phyloP scores from a whole-genome alignment of 2,888 invertebrate species.

The Hoplodrina blanda region DNA sequence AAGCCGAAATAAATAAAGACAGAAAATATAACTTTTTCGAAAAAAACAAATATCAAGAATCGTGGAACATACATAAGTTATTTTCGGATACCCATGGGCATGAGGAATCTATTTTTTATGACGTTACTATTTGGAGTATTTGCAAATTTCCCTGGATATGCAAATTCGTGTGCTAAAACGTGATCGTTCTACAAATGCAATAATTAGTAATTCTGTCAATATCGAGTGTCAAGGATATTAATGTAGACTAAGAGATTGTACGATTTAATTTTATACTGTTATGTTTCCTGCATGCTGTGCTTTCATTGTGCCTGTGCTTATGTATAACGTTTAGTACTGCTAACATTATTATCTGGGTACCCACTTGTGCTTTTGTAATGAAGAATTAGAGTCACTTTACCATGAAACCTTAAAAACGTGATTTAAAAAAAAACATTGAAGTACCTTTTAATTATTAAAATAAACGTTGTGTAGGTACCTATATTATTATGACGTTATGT shows the following conservation, averaged over 20 bases:
- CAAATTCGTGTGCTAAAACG: slow-evolving; percentile 24
- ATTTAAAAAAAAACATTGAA: slow-evolving; percentile 34
- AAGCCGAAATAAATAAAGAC: too few species aligned
- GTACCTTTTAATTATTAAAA: not conserved
- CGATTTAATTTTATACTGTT: slow-evolving; percentile 22
- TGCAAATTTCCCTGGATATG: not conserved
- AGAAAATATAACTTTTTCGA: too few species aligned
- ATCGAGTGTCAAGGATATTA: slow-evolving; percentile 45
- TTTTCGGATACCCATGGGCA: too few species aligned
- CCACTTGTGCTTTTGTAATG: slow-evolving; percentile 11
- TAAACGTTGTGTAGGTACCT: slow-evolving; percentile 14
- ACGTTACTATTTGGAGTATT: too few species aligned
- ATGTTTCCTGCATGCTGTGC: slow-evolving; percentile 16
- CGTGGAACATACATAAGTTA: too few species aligned
- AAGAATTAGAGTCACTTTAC: slow-evolving; percentile 29
- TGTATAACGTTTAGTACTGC: slow-evolving; percentile 13
- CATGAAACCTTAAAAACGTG: slow-evolving; percentile 41
- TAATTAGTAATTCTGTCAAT: slow-evolving; percentile 35
- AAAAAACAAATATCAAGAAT: too few species aligned
- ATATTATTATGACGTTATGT: slow-evolving; percentile 61
- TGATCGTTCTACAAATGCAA: slow-evolving; percentile 42
- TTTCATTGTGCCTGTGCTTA: slow-evolving; percentile 20
- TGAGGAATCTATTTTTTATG: too few species aligned
- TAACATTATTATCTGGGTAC: slow-evolving; percentile 1
- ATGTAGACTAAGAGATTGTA: slow-evolving; percentile 22